Evolutionary conservation across 2,113 vertebrate species (phyloP), one percentile per base, ranked within the genome.

Genomic region (Chionis minor): DNA sequence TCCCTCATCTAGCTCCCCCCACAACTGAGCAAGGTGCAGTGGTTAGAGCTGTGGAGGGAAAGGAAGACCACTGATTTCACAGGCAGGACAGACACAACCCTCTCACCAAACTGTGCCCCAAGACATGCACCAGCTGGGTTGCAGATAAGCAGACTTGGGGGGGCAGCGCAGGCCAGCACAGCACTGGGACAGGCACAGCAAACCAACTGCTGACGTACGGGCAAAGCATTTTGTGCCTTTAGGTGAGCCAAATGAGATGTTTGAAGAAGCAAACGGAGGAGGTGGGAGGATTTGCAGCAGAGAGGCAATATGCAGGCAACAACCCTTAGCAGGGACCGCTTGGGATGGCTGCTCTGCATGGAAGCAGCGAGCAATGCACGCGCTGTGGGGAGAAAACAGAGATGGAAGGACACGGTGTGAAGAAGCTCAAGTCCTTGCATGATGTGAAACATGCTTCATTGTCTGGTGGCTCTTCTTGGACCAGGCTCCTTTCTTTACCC

Each of bases 361-460:
- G 23, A n/a, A 47, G 23, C 61, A 26, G 59, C 3, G 1, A 38
- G 35, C 2, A 2, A 33, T 2, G 26, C 2, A 5, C n/a, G 40
- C 5, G 4, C 40, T 23, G 47, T 4, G 32, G 35, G 42, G n/a
- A 72, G 28, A 38, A 56, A 55, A 56, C 2, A 1, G 35, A 26
- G 55, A 35, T 2, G 2, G 35, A 23, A 35, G 47, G 15, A 56
- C 47, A 28, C 0, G 2, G 19, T 4, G 26, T 10, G 63, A 70
- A 38, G 69, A 12, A 70, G 56, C 49, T 54, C 33, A 40, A 16
- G 32, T 7, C 28, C 21, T 61, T 59, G 28, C 3, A 10, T 14
- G 21, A 28, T 6, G 23, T 40, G 28, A 84, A 67, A 47, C 8
- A 20, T 6, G 30, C 14, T 75, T 85, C 32, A 5, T 4, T 63